Evolutionary conservation across 2,888 invertebrate genomes (phyloP).

Genomic region (Drosophila tripunctata): DNA sequence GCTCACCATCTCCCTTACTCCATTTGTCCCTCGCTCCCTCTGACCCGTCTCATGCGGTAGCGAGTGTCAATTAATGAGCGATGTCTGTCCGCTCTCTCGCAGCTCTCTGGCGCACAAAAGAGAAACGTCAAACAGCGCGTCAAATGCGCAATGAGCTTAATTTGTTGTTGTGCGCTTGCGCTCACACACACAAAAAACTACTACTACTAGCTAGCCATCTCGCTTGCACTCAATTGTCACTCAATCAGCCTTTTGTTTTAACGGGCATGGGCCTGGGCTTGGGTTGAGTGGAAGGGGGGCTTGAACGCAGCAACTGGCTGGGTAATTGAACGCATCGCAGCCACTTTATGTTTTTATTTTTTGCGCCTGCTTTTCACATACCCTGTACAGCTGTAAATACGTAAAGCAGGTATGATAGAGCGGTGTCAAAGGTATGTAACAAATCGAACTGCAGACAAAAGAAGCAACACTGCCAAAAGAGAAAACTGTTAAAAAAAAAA

Average conservation of each 20-base stretch:
- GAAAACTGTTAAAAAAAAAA: too few species aligned
- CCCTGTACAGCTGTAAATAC: slow-evolving; percentile 18
- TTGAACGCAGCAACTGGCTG: slow-evolving; percentile 33
- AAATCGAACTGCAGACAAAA: too few species aligned
- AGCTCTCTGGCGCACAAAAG: slow-evolving; percentile 53
- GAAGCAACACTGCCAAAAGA: too few species aligned
- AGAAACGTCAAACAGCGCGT: slow-evolving; percentile 79
- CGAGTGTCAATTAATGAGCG: slow-evolving; percentile 74
- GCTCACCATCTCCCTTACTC: neutral
- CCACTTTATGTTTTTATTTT: slow-evolving; percentile 48
- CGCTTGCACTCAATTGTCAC: slow-evolving; percentile 49
- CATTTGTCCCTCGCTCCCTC: too few species aligned
- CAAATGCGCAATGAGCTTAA: slow-evolving; percentile 82
- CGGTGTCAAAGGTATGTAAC: too few species aligned
- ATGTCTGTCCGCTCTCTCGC: slow-evolving; percentile 17
- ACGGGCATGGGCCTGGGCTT: neutral
- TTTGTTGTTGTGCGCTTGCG: slow-evolving; percentile 67
- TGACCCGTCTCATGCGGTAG: slow-evolving; percentile 13
- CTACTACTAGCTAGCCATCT: slow-evolving; percentile 33
- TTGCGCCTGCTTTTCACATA: slow-evolving; percentile 19
- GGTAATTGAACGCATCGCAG: slow-evolving; percentile 65
- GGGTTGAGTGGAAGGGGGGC: neutral
- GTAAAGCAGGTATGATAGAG: neutral
- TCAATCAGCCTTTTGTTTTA: slow-evolving; percentile 71
- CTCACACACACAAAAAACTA: slow-evolving; percentile 13